Conservation (phyloP, 2,797 vertebrate species). For the Takifugu rubripes region DNA sequence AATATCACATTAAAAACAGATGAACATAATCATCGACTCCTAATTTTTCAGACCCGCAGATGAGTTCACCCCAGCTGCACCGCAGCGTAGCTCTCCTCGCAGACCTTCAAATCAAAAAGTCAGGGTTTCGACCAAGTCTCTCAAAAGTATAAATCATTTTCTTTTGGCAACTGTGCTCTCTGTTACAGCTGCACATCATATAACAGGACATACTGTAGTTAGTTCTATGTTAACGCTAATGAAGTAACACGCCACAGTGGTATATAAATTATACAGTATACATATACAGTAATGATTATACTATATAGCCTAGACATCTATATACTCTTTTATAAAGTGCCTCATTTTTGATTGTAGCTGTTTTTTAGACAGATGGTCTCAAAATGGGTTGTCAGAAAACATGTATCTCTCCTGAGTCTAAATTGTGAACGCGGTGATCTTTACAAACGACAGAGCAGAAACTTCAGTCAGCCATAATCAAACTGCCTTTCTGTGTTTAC, state of each 20-base stretch:
- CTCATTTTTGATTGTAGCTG: slow-evolving; percentile 86
- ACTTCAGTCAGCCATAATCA: slow-evolving; percentile 66
- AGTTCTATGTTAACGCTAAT: slow-evolving; percentile 51
- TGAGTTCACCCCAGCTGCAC: too few species aligned
- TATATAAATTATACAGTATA: slow-evolving; percentile 76
- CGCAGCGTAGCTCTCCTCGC: too few species aligned
- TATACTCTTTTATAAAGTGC: slow-evolving; percentile 82
- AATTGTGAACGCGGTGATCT: slow-evolving; percentile 57
- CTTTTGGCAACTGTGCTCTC: slow-evolving; percentile 54
- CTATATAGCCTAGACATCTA: slow-evolving; percentile 73
- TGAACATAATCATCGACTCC: too few species aligned
- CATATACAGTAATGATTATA: slow-evolving; percentile 73
- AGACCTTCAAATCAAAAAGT: too few species aligned
- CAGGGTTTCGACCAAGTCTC: slow-evolving; percentile 23
- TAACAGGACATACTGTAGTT: slow-evolving; percentile 58
- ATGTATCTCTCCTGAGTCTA: slow-evolving; percentile 55
- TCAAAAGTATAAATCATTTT: slow-evolving; percentile 32
- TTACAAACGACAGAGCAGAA: slow-evolving; percentile 46
- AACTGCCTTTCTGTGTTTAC: slow-evolving; percentile 77
- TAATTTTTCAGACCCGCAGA: too few species aligned
- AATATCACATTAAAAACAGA: too few species aligned
- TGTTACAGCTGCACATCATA: slow-evolving; percentile 56
- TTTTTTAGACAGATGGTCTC: slow-evolving; percentile 78
- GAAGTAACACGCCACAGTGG: slow-evolving; percentile 74
- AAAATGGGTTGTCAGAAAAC: slow-evolving; percentile 66